Conservation (phyloP, 1,140 invertebrate genomes). For the Rhagoletis zephyria region DNA sequence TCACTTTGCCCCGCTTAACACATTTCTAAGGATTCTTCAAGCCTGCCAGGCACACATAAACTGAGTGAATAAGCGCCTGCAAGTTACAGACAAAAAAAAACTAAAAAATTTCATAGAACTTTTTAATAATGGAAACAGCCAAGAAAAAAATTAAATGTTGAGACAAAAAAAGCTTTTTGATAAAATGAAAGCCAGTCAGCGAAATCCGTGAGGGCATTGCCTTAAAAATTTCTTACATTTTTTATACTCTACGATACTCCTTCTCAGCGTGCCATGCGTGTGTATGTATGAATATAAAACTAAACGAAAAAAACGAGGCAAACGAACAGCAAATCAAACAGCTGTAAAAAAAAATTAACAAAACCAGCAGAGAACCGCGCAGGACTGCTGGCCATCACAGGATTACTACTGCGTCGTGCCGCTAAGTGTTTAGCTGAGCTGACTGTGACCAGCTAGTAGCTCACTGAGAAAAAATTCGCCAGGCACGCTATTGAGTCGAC, state of each 20-base stretch:
- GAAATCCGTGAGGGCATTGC: not conserved
- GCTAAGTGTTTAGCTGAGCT: constrained; percentile 1
- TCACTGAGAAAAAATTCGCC: not conserved
- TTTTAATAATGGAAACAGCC: not conserved
- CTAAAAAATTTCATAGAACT: not conserved
- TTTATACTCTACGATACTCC: not conserved
- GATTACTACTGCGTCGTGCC: constrained; percentile 1
- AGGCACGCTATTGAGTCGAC: not conserved
- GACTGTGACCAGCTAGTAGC: not conserved
- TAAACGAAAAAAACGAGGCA: not conserved
- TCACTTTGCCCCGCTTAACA: constrained; percentile 21
- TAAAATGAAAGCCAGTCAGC: not conserved
- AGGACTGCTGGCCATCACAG: constrained; percentile 7
- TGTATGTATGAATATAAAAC: not conserved
- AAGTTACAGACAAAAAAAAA: constrained; percentile 22
- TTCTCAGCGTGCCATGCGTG: not conserved
- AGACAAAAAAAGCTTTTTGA: not conserved
- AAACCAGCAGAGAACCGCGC: not conserved
- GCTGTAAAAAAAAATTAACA: not conserved
- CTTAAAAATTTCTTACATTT: not conserved
- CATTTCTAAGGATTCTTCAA: constrained; percentile 59
- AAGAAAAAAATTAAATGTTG: constrained; percentile 29
- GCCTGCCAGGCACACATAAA: constrained; percentile 58
- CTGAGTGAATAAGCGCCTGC: constrained; percentile 54
- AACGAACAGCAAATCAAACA: not conserved